These are phyloP conservation scores for Drosophila stalkeri DNA, from an alignment of 2,888 invertebrate species.

Conservation along the genomic window DNA sequence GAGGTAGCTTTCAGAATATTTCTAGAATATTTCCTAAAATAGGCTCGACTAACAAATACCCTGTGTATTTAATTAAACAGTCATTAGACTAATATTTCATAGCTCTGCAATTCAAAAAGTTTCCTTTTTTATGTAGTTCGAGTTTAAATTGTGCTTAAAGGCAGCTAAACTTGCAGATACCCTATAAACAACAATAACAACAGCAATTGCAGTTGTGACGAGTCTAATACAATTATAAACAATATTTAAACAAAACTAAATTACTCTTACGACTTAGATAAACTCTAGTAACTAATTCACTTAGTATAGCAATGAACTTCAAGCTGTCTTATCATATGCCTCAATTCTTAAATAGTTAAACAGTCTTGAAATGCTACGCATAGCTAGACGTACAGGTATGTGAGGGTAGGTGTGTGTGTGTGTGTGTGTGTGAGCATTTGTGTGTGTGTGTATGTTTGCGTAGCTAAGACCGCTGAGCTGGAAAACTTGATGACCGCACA, in stretches of 20 bases:
- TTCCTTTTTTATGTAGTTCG: neutral
- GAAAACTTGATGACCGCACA: constrained; percentile 65
- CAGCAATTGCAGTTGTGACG: no score
- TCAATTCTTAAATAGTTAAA: neutral
- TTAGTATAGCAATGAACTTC: neutral
- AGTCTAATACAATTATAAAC: neutral
- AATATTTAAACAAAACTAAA: no score
- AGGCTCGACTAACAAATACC: neutral
- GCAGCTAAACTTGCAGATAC: neutral
- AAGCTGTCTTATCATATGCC: neutral
- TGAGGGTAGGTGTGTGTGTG: neutral
- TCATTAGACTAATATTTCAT: neutral
- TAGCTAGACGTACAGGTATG: neutral
- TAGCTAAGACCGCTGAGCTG: constrained; percentile 30
- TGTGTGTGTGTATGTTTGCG: neutral
- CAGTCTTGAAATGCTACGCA: neutral
- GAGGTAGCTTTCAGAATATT: neutral
- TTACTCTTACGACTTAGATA: neutral
- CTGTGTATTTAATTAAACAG: neutral
- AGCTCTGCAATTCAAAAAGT: neutral
- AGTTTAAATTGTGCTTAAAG: neutral
- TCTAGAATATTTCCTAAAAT: neutral
- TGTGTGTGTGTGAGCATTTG: neutral
- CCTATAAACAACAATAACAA: neutral
- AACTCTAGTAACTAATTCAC: neutral